These are phyloP conservation scores for Corvus moneduloides DNA, from an alignment of 2,113 vertebrate genomes.

Conservation along the genomic window DNA sequence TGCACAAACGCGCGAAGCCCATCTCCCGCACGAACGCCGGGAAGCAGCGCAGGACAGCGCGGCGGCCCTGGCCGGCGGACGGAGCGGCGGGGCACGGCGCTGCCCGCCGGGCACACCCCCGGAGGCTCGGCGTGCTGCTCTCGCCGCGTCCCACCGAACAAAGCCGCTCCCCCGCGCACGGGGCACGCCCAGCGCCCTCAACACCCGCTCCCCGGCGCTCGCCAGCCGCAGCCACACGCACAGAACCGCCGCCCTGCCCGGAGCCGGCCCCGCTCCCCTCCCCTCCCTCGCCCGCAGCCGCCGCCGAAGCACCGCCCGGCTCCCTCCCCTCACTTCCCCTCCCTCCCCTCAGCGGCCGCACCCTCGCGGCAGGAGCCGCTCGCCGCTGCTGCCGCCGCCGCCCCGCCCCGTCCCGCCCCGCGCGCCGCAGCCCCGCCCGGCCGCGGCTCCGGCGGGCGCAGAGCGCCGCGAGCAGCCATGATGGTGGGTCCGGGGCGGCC, in stretches of 20 bases:
- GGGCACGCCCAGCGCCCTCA: not conserved
- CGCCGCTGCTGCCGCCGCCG: no score
- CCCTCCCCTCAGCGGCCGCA: not conserved
- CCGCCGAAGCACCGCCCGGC: not conserved
- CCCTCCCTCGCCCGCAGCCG: not conserved
- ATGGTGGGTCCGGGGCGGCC: no score
- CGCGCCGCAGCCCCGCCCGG: no score
- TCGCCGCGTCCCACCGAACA: not conserved
- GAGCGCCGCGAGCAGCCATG: no score
- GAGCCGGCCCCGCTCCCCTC: no score
- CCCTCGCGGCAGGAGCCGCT: no score
- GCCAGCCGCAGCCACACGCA: not conserved
- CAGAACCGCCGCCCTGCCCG: not conserved
- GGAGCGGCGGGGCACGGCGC: fast-evolving
- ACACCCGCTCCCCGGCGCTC: not conserved
- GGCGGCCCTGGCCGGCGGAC: fast-evolving
- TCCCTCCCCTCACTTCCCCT: not conserved
- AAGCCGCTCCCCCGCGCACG: not conserved
- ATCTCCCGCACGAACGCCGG: fast-evolving
- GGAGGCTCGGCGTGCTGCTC: fast-evolving
- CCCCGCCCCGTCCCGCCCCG: no score
- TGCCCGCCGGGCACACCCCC: fast-evolving
- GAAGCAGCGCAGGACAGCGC: fast-evolving
- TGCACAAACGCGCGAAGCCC: fast-evolving
- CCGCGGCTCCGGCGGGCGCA: no score